Base-by-base conservation (phyloP, 1,140 invertebrate species). In the Pogonomyrmex californicus region DNA sequence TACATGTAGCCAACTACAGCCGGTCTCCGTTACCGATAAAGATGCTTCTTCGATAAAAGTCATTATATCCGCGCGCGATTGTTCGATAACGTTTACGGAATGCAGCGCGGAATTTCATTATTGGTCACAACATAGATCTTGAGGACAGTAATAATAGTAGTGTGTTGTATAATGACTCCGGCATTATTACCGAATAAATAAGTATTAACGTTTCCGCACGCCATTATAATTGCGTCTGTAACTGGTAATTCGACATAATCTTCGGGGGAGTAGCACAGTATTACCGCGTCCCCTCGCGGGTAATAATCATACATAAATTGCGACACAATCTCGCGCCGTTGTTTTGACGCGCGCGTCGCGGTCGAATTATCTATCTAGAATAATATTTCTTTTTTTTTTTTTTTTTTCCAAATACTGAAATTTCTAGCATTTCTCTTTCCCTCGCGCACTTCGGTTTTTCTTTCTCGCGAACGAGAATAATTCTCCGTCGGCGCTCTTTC, bases 251-350 rank as follows among this genome's bases (percentile, higher is more conserved):
- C 58, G 17, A 71, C 60, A 56, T 87, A 85, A 89, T 89, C 58
- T 87, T 23, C 56, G 17, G 23, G 38, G 10, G 38, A 10, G 9
- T 47, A 12, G 30, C 66, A 17, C 17, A 49, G 78, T 73, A 66
- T 78, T 58, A 10, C 58, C 38, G 71, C 30, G 66, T 83, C 54
- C 47, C 62, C 49, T 47, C 78, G n/a, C 54, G 41, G 62, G 60
- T 71, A 89, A 85, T 79, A 89, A 89, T 89, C 79, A 73, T 70
- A 23, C 23, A 23, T 83, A 77, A 85, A 83, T 70, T 87, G 73
- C 68, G 44, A 89, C 73, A 62, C 73, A 62, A 66, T 78, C 71
- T 88, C 60, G 41, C 44, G 7, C 36, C 54, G 36, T 38, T 23
- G 70, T 12, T 65, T 89, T 77, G 75, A 81, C 83, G 70, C 54